Conservation (phyloP, 2,797 vertebrate genomes). For the Uromys caudimaculatus region DNA sequence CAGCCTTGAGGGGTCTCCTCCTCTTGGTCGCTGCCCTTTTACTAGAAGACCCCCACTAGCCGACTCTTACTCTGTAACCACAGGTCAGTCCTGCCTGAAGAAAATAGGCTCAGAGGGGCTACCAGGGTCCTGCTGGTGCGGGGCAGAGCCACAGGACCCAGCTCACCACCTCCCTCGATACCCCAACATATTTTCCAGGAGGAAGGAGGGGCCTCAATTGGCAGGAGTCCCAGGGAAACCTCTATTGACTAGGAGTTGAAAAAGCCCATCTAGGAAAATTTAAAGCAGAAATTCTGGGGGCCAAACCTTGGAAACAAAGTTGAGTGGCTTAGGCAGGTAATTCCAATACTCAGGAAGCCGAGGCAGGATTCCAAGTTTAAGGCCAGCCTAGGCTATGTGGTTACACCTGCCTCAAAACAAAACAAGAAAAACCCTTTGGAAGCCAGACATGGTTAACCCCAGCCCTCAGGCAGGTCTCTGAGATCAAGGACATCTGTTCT, state of each 20-base stretch:
- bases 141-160: not conserved
- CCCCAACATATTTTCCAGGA: not conserved
- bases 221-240: not conserved
- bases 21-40: not conserved
- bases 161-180: too few species aligned
- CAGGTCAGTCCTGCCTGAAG: not conserved
- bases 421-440: not conserved
- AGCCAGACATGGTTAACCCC: not conserved
- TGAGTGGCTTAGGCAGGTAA: not conserved
- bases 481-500: not conserved
- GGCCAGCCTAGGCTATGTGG: not conserved
- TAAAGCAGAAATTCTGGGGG: not conserved
- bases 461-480: not conserved
- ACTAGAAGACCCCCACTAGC: not conserved
- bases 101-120: not conserved
- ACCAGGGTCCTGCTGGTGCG: not conserved
- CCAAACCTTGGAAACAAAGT: not conserved
- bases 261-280: not conserved
- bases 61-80: not conserved
- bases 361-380: not conserved
- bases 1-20: not conserved
- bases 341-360: not conserved
- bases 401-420: not conserved
- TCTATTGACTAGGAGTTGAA: not conserved
- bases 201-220: not conserved